Percentiles rank a stretch among this genome's conserved stretches.
Conservation (phyloP, 2,797 vertebrate species). For the Crocidura indochinensis region DNA sequence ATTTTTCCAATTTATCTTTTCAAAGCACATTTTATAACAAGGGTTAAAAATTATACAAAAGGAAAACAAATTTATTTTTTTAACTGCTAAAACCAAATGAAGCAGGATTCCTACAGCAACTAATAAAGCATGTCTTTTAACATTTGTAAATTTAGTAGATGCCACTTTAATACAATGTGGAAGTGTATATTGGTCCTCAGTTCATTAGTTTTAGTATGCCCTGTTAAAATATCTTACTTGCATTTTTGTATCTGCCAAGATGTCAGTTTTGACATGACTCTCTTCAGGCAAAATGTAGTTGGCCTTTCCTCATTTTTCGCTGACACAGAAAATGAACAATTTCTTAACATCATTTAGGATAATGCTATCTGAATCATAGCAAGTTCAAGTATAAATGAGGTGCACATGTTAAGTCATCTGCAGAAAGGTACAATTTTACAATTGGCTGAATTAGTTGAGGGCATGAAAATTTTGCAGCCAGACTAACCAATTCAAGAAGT, state of each 20-base stretch:
- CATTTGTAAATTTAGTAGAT: constrained; percentile 81
- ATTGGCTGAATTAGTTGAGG: constrained; percentile 78
- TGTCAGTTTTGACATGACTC: constrained; percentile 79
- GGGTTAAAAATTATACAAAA: constrained; percentile 75
- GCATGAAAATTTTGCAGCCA: constrained; percentile 78
- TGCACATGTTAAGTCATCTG: constrained; percentile 76
- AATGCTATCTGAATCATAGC: constrained; percentile 84
- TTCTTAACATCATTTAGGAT: constrained; percentile 85
- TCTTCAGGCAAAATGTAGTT: constrained; percentile 81
- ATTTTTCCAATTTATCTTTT: constrained; percentile 51
- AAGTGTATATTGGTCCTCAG: constrained; percentile 71
- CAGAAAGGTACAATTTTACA: constrained; percentile 82
- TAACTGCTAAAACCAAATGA: constrained; percentile 77
- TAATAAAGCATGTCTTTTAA: constrained; percentile 78
- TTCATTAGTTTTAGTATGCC: constrained; percentile 83
- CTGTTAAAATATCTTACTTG: constrained; percentile 81
- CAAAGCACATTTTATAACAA: constrained; percentile 61
- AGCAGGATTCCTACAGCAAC: constrained; percentile 73
- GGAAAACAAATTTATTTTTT: constrained; percentile 64
- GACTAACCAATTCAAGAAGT: constrained; percentile 67
- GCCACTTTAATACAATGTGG: constrained; percentile 79
- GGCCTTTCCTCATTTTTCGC: constrained; percentile 84
- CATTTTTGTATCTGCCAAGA: constrained; percentile 80
- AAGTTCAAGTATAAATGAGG: constrained; percentile 81
- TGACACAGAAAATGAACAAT: constrained; percentile 86